Evolutionary conservation across 2,888 invertebrate species (phyloP).

Genomic region (Amphipoea lucens): DNA sequence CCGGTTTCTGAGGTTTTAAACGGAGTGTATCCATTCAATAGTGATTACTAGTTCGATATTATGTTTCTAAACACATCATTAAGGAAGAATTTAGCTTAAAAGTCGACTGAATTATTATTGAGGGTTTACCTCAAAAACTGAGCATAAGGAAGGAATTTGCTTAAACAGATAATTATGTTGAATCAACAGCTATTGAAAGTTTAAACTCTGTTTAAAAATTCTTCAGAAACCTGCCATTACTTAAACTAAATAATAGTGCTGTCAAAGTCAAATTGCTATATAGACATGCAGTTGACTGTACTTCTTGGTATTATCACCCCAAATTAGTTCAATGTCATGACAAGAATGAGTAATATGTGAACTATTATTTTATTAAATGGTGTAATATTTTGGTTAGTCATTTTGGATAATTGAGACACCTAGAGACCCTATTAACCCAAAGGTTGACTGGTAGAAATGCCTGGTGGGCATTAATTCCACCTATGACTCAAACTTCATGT

Average conservation of each 20-base stretch:
- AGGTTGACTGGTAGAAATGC: neutral
- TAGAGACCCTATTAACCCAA: neutral
- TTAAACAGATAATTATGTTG: too few relatives aligned
- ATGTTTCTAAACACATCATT: too few relatives aligned
- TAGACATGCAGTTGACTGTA: neutral
- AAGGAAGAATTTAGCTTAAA: too few relatives aligned
- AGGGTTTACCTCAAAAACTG: too few relatives aligned
- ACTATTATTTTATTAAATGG: constrained; percentile 26
- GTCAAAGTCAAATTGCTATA: neutral
- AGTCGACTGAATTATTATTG: too few relatives aligned
- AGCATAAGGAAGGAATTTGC: too few relatives aligned
- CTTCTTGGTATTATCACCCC: neutral
- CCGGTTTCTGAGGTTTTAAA: too few relatives aligned
- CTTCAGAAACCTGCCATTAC: too few relatives aligned
- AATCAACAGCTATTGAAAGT: too few relatives aligned
- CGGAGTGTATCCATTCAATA: too few relatives aligned
- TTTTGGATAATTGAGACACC: neutral
- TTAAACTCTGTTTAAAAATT: too few relatives aligned
- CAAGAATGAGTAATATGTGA: constrained; percentile 24
- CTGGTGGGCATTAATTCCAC: neutral
- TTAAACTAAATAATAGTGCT: neutral
- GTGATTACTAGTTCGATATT: too few relatives aligned
- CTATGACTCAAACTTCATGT: neutral
- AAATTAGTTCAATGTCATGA: constrained; percentile 25
- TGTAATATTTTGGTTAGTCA: constrained; percentile 25